Evolutionary conservation across 1,140 invertebrate species (phyloP).

Genomic region (Macrosteles quadrilineatus): DNA sequence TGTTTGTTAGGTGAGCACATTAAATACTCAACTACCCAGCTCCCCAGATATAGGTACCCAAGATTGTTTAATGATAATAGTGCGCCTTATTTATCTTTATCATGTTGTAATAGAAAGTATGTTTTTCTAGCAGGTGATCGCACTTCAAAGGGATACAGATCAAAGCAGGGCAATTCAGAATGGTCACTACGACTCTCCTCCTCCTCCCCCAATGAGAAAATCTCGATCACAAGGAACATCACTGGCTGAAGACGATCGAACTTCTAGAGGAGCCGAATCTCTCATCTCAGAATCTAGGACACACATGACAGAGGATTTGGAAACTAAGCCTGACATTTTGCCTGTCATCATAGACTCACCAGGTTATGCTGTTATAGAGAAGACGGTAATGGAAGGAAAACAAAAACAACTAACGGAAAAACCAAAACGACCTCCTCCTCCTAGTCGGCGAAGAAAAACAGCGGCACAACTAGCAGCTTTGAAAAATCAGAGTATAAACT

Average conservation of each 20-base stretch:
- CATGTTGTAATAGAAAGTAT: too few relatives aligned
- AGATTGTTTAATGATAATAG: too few relatives aligned
- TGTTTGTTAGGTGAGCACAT: too few relatives aligned
- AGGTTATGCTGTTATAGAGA: constrained; percentile 69
- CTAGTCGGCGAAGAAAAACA: constrained; percentile 50
- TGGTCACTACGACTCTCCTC: constrained; percentile 39
- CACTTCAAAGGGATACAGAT: constrained; percentile 62
- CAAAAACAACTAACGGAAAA: constrained; percentile 46
- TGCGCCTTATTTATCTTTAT: too few relatives aligned
- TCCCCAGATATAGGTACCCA: too few relatives aligned
- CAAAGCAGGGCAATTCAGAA: constrained; percentile 58
- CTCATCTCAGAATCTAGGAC: constrained; percentile 43
- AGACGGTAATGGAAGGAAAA: constrained; percentile 46
- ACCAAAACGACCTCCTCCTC: constrained; percentile 56
- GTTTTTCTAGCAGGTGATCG: constrained; percentile 57
- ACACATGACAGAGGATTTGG: constrained; percentile 7
- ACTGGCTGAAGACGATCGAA: constrained; percentile 62
- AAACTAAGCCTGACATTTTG: neutral
- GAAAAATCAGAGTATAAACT: constrained; percentile 40
- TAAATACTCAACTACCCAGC: too few relatives aligned
- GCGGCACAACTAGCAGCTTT: constrained; percentile 38
- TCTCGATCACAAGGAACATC: constrained; percentile 60
- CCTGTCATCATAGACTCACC: neutral
- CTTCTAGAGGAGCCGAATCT: constrained; percentile 69
- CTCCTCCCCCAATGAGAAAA: constrained; percentile 51